A percentile compares a stretch with the other conserved stretches of the same genome.
phyloP scores from a whole-genome alignment of 2,113 vertebrate species.

The Tetrax tetrax region DNA sequence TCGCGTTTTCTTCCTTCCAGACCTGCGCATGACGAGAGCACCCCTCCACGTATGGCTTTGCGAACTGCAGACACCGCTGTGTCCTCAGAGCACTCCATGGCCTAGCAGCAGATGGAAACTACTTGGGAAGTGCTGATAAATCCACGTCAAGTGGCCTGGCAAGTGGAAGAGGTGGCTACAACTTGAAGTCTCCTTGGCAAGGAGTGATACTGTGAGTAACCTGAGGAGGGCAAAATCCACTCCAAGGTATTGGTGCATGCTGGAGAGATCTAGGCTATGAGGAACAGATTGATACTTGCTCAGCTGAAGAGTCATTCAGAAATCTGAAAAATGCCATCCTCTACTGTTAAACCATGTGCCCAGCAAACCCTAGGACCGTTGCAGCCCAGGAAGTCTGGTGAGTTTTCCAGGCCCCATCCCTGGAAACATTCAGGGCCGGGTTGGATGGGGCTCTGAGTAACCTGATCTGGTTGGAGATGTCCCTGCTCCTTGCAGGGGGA shows the following conservation, averaged over 20 bases:
- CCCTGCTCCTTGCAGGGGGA: no score
- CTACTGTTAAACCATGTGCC: background rate
- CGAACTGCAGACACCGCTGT: background rate
- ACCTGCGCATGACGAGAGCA: background rate
- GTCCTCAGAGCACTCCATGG: background rate
- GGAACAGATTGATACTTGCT: background rate
- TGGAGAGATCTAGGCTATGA: background rate
- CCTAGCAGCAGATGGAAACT: background rate
- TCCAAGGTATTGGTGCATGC: fast-evolving
- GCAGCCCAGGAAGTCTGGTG: background rate
- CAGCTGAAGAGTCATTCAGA: background rate
- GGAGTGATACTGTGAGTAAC: background rate
- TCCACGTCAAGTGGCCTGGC: background rate
- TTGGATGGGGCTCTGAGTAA: no score
- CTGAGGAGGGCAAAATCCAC: background rate
- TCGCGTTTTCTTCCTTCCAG: background rate
- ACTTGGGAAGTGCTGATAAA: background rate
- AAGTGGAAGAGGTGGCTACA: background rate
- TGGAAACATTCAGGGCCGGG: no score
- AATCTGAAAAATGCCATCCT: background rate
- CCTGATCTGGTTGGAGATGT: no score
- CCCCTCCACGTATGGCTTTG: background rate
- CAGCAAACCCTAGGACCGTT: background rate
- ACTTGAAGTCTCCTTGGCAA: background rate
- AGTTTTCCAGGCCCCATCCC: no score